Conservation (phyloP, 1,140 invertebrate genomes). For the Coelopa frigida region DNA sequence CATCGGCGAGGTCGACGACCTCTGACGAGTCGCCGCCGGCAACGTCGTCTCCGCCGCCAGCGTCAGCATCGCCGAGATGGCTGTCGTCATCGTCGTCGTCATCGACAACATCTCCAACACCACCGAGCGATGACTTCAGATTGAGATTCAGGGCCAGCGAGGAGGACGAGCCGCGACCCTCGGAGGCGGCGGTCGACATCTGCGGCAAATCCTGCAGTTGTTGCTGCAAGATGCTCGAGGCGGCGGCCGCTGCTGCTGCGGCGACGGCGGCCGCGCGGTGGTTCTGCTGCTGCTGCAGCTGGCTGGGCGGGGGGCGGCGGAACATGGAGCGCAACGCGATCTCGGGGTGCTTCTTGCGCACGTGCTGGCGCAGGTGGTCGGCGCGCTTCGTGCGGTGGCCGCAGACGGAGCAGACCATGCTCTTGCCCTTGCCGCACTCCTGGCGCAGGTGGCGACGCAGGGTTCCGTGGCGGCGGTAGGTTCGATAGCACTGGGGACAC, state of each 20-base stretch:
- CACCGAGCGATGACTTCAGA: too few species aligned
- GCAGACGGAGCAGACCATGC: conserved; percentile 47
- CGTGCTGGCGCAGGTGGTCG: conserved; percentile 46
- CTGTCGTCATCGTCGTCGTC: conserved; percentile 16
- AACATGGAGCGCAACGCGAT: conserved; percentile 41
- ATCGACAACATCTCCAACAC: conserved; percentile 28
- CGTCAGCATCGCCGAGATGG: conserved; percentile 6
- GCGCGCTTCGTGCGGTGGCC: conserved; percentile 48
- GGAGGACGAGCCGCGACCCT: too few species aligned
- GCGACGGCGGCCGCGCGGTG: background rate
- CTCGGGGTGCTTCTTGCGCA: conserved; percentile 44
- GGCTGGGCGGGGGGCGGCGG: conserved; percentile 18
- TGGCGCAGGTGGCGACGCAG: conserved; percentile 51
- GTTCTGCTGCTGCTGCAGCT: conserved; percentile 3
- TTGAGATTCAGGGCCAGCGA: too few species aligned
- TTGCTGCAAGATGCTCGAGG: background rate
- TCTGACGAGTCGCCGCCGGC: background rate
- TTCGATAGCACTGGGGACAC: conserved; percentile 53
- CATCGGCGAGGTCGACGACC: background rate
- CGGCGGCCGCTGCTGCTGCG: conserved; percentile 2
- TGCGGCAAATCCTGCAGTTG: conserved; percentile 2
- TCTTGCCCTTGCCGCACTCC: conserved; percentile 50
- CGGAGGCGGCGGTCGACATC: too few species aligned
- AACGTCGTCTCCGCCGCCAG: background rate
- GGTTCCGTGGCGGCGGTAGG: conserved; percentile 51